Evolutionary conservation across 2,888 invertebrate species (phyloP), one percentile per base, ranked within the genome.

Genomic region (Mactromeris polynyma): DNA sequence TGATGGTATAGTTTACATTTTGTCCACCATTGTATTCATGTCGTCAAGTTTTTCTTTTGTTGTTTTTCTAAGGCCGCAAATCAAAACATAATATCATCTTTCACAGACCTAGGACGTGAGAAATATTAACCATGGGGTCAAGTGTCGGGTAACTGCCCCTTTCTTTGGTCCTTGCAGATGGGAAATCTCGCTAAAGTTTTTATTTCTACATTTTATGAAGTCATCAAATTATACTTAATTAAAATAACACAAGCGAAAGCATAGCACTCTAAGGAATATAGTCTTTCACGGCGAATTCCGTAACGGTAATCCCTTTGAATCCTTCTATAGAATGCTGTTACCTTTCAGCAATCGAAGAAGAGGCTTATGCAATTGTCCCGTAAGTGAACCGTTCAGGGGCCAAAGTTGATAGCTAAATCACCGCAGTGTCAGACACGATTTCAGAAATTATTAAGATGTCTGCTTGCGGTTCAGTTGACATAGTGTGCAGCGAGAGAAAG

Each of bases 181-280:
- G 83, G 83, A 83, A 81, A 81, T 33, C 31, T 46, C 81, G 86
- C 38, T 81, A 69, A 83, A 64, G 58, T 78, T 86, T 89, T 89
- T 89, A 89, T 86, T 54, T 78, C 86, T 42, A 36, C 42, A 46
- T 86, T 91, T 90, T 90, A 91, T 91, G 90, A 89, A 88, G 88
- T 89, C 90, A 91, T 90, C 90, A 89, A 91, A 90, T 86, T 87
- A 86, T 89, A 84, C 89, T 91, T 91, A 89, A 91, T 90, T 90
- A 91, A 89, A 91, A 90, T 90, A 89, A 89, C 90, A 90, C 83
- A 73, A 46, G 85, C 26, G 83, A 86, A 51, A 77, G 42, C 51
- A 73, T 73, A 42, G 77, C 82, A 33, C 85, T 81, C 78, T 90
- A 87, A 38, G 69, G 83, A 64, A 69, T 58, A 73, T 83, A 79